Percentiles rank a stretch among this genome's conserved stretches.
These are phyloP conservation scores for Hylyphantes graminicola DNA, from an alignment of 1,140 invertebrate species.

Conservation along the genomic window DNA sequence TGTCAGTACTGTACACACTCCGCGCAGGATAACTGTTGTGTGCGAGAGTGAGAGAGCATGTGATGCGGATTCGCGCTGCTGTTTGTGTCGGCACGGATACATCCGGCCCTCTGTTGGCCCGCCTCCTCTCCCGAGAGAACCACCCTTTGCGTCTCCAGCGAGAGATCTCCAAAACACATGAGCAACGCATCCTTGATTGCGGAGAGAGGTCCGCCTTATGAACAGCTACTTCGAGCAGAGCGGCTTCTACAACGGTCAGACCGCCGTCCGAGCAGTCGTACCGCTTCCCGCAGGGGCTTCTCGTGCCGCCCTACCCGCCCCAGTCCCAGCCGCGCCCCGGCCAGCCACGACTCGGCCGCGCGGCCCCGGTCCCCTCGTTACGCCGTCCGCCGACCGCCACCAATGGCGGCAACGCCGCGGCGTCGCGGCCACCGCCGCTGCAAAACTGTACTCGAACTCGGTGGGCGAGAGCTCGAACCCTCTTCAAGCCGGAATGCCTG, in stretches of 20 bases:
- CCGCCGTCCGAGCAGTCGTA: slow-evolving; percentile 76
- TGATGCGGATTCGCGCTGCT: not conserved
- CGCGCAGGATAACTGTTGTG: not conserved
- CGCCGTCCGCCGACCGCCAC: slow-evolving; percentile 76
- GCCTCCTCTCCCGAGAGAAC: slow-evolving; percentile 62
- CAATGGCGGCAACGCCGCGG: slow-evolving; percentile 76
- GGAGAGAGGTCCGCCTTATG: slow-evolving; percentile 78
- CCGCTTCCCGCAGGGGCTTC: slow-evolving; percentile 80
- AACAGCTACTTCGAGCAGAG: slow-evolving; percentile 94
- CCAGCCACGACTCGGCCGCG: slow-evolving; percentile 74
- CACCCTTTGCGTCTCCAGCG: slow-evolving; percentile 58
- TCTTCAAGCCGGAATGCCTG: slow-evolving; percentile 63
- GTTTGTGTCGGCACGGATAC: slow-evolving; percentile 45
- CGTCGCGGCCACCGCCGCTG: slow-evolving; percentile 65
- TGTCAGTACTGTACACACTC: not conserved
- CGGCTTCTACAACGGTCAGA: slow-evolving; percentile 89
- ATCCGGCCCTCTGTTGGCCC: slow-evolving; percentile 64
- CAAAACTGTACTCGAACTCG: slow-evolving; percentile 79
- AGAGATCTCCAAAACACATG: slow-evolving; percentile 63
- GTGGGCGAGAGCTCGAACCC: slow-evolving; percentile 31
- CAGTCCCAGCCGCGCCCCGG: slow-evolving; percentile 71
- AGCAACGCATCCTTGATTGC: slow-evolving; percentile 65
- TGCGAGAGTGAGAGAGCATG: not conserved
- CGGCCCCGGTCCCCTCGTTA: slow-evolving; percentile 67
- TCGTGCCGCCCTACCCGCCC: slow-evolving; percentile 65